Evolutionary conservation across 2,797 vertebrate genomes (phyloP).

Genomic region (Sarcophilus harrisii): DNA sequence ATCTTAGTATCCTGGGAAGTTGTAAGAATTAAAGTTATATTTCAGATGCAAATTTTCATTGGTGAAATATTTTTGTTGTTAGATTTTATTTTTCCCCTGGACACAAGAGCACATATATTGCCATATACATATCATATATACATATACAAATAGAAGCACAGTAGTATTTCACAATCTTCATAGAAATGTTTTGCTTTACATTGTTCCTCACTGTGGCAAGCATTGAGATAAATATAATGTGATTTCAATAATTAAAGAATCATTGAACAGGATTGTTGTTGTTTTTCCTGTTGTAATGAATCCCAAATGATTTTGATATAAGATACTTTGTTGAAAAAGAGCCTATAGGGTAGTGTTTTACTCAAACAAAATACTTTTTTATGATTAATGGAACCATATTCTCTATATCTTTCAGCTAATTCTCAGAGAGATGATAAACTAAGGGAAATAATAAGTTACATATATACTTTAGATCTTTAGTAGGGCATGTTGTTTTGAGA

Average conservation of each 20-base stretch:
- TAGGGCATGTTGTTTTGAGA: background rate
- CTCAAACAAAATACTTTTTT: background rate
- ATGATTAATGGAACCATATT: background rate
- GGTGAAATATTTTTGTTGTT: background rate
- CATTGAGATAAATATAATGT: background rate
- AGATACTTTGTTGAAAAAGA: background rate
- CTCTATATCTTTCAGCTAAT: background rate
- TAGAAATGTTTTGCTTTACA: background rate
- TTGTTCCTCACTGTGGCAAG: background rate
- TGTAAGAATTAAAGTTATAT: background rate
- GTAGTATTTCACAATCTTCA: background rate
- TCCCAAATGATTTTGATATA: background rate
- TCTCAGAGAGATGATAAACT: constrained; percentile 15
- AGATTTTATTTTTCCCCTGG: too few relatives aligned
- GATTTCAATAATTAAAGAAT: background rate
- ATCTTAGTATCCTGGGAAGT: background rate
- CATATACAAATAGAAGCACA: background rate
- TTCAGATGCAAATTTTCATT: background rate
- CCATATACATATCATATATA: background rate
- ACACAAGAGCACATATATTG: background rate
- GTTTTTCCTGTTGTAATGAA: background rate
- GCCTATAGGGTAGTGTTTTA: background rate
- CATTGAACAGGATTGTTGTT: background rate
- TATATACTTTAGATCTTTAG: background rate
- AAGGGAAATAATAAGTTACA: background rate